phyloP scores from a whole-genome alignment of 35 echinoderm and acorn worm species.

The Heliocidaris tuberculata region DNA sequence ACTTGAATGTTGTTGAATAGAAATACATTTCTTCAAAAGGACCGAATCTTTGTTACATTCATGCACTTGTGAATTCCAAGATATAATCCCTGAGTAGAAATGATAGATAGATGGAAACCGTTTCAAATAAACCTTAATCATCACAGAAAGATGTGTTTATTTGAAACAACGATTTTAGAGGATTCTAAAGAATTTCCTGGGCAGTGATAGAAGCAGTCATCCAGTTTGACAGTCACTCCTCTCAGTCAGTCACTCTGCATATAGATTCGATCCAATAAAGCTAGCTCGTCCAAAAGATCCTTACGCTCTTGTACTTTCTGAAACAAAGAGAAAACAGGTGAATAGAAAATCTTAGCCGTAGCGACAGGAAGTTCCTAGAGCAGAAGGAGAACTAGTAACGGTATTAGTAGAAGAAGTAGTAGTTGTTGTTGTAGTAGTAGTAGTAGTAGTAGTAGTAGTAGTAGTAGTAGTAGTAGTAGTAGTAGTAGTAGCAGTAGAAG shows the following conservation, averaged over 20 bases:
- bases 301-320: conserved; percentile 12
- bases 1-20: too few relatives aligned
- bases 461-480: conserved; percentile 36
- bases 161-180: too few relatives aligned
- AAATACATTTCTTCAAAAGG: too few relatives aligned
- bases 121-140: too few relatives aligned
- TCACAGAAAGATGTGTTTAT: too few relatives aligned
- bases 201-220: too few relatives aligned
- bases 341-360: background rate
- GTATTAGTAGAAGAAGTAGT: background rate
- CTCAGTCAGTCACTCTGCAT: background rate
- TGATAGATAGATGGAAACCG: too few relatives aligned
- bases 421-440: conserved; percentile 1
- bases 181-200: too few relatives aligned
- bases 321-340: background rate
- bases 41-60: too few relatives aligned
- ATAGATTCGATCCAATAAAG: background rate
- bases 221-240: too few relatives aligned
- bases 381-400: background rate
- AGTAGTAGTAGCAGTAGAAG: conserved; percentile 43
- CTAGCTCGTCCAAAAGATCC: conserved; percentile 7
- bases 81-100: too few relatives aligned
- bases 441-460: conserved; percentile 27
- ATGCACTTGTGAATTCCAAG: too few relatives aligned
- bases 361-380: background rate